A percentile compares a stretch with the other conserved stretches of the same genome.
Conservation (phyloP, 2,888 invertebrate species). For the Cheilosia impressa region DNA sequence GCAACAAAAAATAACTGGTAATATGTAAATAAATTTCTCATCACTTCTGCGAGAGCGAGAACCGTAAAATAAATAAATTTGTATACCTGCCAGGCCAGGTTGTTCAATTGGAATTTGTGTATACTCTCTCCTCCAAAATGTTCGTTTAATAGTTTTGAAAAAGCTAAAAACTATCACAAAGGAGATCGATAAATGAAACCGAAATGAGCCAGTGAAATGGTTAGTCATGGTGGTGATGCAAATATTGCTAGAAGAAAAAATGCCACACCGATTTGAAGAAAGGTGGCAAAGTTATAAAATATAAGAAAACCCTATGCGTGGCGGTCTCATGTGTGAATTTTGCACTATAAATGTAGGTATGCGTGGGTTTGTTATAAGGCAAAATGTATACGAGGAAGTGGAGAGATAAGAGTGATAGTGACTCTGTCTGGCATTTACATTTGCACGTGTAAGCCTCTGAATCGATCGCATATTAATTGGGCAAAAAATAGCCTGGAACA, state of each 20-base stretch:
- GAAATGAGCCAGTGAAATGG: background rate
- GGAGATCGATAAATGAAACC: slow-evolving; percentile 11
- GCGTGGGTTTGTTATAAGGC: no score
- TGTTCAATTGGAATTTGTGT: slow-evolving; percentile 3
- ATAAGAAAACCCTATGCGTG: no score
- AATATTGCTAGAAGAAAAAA: background rate
- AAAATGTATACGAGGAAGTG: no score
- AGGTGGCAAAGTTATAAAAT: no score
- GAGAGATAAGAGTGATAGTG: background rate
- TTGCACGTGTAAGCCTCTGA: no score
- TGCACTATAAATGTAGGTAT: no score
- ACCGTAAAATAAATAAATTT: background rate
- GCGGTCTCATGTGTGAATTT: no score
- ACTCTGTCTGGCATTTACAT: no score
- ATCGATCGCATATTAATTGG: no score
- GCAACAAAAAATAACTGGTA: background rate
- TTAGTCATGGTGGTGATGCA: background rate
- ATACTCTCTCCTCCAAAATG: slow-evolving; percentile 1
- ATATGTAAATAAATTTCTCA: slow-evolving; percentile 12
- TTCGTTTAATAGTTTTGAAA: background rate
- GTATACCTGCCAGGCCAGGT: background rate
- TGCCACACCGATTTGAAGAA: no score
- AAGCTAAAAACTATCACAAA: background rate
- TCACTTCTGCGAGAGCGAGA: slow-evolving; percentile 2
- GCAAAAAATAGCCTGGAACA: no score